Conservation (phyloP, 1,140 invertebrate genomes). For the Oncopeltus fasciatus region DNA sequence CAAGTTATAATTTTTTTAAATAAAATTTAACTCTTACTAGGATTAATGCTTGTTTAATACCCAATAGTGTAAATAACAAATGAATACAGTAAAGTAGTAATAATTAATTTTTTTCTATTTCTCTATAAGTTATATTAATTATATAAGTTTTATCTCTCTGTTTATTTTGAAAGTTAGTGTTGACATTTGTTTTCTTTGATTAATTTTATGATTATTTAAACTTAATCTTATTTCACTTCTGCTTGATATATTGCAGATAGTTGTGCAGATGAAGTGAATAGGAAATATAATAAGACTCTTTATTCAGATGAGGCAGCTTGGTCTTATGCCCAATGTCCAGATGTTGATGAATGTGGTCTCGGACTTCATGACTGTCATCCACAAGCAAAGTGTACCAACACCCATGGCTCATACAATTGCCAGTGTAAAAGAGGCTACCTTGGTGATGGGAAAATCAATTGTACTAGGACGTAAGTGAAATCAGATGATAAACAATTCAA, state of each 20-base stretch:
- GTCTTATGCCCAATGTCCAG: slow-evolving; percentile 84
- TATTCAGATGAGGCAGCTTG: slow-evolving; percentile 46
- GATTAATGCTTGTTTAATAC: too few relatives aligned
- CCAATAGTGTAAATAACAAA: too few relatives aligned
- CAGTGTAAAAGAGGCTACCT: slow-evolving; percentile 67
- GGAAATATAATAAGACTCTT: slow-evolving; percentile 35
- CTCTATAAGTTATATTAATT: too few relatives aligned
- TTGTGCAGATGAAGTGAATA: slow-evolving; percentile 37
- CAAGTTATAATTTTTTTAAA: too few relatives aligned
- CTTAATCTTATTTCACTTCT: background rate
- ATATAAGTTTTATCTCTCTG: too few relatives aligned
- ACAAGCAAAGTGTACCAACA: slow-evolving; percentile 83
- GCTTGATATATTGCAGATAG: slow-evolving; percentile 29
- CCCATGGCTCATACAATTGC: slow-evolving; percentile 75
- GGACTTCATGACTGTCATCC: slow-evolving; percentile 75
- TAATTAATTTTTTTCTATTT: too few relatives aligned
- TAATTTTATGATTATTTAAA: too few relatives aligned
- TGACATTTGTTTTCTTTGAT: too few relatives aligned
- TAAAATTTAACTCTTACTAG: too few relatives aligned
- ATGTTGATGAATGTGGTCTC: slow-evolving; percentile 84
- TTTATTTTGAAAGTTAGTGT: too few relatives aligned
- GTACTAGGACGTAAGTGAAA: slow-evolving; percentile 52
- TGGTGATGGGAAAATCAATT: slow-evolving; percentile 68
- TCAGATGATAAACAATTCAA: too few relatives aligned
- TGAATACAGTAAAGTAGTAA: too few relatives aligned